A percentile compares a stretch with the other conserved stretches of the same genome.
Evolutionary conservation across 2,113 vertebrate species (phyloP).

Genomic region (Solenodon paradoxus): DNA sequence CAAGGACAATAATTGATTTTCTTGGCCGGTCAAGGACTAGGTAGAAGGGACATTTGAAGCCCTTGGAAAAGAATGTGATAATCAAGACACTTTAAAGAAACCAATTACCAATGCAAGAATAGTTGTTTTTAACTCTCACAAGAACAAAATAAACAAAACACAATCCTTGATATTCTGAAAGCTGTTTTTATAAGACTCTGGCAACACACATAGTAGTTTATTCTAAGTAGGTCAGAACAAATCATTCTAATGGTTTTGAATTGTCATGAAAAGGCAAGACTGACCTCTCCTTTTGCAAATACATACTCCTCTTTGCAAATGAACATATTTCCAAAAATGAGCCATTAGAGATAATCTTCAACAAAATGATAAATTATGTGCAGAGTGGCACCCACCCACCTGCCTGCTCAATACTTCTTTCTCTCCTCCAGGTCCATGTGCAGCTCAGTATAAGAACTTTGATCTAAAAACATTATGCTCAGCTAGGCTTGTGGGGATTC

Average conservation of each 20-base stretch:
- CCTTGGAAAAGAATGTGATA: neutral
- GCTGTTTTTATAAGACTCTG: neutral
- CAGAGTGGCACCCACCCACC: neutral
- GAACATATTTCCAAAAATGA: constrained; percentile 24
- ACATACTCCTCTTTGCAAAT: neutral
- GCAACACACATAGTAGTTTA: constrained; percentile 29
- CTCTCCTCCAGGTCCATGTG: neutral
- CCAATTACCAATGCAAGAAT: neutral
- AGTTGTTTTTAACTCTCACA: constrained; percentile 30
- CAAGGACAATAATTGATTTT: constrained; percentile 31
- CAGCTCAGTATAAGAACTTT: neutral
- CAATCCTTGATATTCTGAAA: constrained; percentile 34
- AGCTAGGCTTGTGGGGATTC: neutral
- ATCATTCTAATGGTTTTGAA: constrained; percentile 36
- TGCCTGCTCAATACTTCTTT: neutral
- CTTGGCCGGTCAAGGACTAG: neutral
- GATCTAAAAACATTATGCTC: neutral
- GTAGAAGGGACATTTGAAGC: neutral
- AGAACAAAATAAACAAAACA: constrained; percentile 44
- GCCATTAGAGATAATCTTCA: neutral
- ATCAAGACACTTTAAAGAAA: constrained; percentile 1
- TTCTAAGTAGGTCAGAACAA: constrained; percentile 42
- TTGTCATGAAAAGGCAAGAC: neutral
- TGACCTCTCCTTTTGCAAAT: neutral
- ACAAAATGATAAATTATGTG: constrained; percentile 1